Evolutionary conservation across 2,797 vertebrate species (phyloP), one percentile per base, ranked within the genome.

Genomic region (Gila robusta): DNA sequence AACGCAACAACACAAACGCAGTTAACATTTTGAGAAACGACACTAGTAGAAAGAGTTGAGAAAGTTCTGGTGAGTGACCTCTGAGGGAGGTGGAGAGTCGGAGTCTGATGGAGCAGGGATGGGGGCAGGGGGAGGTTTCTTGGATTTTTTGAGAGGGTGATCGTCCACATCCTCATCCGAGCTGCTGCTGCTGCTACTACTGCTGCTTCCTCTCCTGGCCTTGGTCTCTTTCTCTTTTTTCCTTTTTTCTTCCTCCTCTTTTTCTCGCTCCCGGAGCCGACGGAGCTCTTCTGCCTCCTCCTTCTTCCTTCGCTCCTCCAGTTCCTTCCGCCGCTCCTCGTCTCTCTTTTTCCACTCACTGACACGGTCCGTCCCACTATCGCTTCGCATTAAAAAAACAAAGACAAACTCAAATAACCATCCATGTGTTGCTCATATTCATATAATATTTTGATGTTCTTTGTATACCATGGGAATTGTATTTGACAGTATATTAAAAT

Each of bases 331-430:
- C 1, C 98, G 95, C 80, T 98, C 97, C 89, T 99, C 98, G 0
- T 99, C 98, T 4, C 96, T 91, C 82, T 97, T 97, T 91, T 99
- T 99, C 98, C 98, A 99, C 82, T 98, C 97, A 0, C 98, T 98
- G 94, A 99, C 97, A 76, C 96, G 96, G 92, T 99, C 98, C 3
- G 97, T 95, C 12, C 97, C 97, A 3, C 97, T 98, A 14, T 98
- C 98, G 0, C 97, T 98, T 85, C 87, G 82, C 0, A 91, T 93
- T 80, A 16, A 67, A 77, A 62, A 2, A 66, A 2, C 16, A 10
- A n/a, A 64, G 1, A 69, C 1, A 26, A 54, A n/a, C 6, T 19
- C 23, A 47, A 59, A 16, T 3, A 44, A 56, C 28, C 4, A n/a
- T 72, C 35, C 21, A 35, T 1, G 3, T 35, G 37, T 4, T 44